Evolutionary conservation across 2,888 invertebrate species (phyloP).

Genomic region (Plagodis pulveraria): DNA sequence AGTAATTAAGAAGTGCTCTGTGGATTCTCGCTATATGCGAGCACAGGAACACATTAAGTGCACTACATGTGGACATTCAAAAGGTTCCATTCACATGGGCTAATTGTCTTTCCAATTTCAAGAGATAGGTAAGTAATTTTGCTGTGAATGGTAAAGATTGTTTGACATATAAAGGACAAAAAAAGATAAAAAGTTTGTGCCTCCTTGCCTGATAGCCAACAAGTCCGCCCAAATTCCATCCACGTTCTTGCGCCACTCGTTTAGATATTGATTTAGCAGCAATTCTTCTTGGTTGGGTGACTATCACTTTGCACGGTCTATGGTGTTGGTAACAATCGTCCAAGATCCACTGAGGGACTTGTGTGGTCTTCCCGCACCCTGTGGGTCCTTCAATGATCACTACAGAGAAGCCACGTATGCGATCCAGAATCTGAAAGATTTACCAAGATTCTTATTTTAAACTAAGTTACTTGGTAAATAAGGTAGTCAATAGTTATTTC

Average conservation of each 20-base stretch:
- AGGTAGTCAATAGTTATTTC: no score
- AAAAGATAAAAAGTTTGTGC: no score
- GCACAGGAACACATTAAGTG: no score
- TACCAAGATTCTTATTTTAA: no score
- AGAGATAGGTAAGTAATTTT: no score
- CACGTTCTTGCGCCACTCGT: constrained; percentile 92
- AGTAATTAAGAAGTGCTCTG: no score
- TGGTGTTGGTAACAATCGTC: constrained; percentile 88
- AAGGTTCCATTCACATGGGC: no score
- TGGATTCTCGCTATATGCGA: no score
- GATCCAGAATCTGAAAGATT: constrained; percentile 86
- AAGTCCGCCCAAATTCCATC: constrained; percentile 92
- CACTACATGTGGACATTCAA: no score
- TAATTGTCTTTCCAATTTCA: no score
- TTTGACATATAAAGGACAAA: background rate
- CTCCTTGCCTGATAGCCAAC: constrained; percentile 93
- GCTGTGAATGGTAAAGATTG: constrained; percentile 2
- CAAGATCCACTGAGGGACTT: constrained; percentile 97
- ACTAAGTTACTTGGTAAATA: no score
- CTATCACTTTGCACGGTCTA: constrained; percentile 92
- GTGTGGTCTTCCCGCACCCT: constrained; percentile 96
- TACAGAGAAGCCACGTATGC: constrained; percentile 89
- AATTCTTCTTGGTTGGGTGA: constrained; percentile 97
- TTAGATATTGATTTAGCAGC: constrained; percentile 96
- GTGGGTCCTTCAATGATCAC: constrained; percentile 96